Evolutionary conservation across 2,797 vertebrate species (phyloP), one percentile per base, ranked within the genome.

Genomic region (Meriones psammophilus): DNA sequence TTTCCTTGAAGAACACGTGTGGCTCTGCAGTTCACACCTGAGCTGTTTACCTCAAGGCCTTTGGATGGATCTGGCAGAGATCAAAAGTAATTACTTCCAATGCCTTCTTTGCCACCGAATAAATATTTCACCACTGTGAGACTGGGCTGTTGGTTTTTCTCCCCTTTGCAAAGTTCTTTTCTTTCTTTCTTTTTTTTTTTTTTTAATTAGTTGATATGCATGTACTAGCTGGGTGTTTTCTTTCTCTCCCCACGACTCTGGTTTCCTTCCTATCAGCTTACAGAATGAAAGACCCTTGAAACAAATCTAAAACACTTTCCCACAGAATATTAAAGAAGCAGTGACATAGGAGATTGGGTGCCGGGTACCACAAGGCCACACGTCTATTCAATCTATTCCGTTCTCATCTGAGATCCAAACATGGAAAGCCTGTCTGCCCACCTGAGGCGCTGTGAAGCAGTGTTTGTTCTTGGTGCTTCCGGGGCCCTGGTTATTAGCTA

Each of bases 71-170:
- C 98, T 98, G 96, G 96, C 97, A 64, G 78, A 97, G 97, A 98
- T 98, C 96, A 98, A 95, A 98, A 98, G 97, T 98, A 98, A 98
- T 98, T 98, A 98, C 89, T 86, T 69, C 77, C 94, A 0, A 12
- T 92, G n/a, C 97, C 96, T 95, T 97, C 97, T 95, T 94, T 95
- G 96, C 98, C 76, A 94, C 96, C 93, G 77, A 97, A 98, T 98
- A 98, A 98, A 98, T 98, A 98, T 98, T 98, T 97, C 97, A 98
- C 95, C 93, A 97, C 94, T 94, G 85, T 92, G 97, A 97, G 98
- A 98, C 95, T 96, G 71, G 96, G 93, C 81, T 94, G 46, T 98
- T 98, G 97, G 90, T 97, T 98, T 98, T 98, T 97, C 95, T 96
- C 95, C 77, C 93, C 89, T 94, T 94, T 56, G 80, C 85, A 81